Evolutionary conservation across 2,113 vertebrate species (phyloP).

Genomic region (Melanerpes aurifrons): DNA sequence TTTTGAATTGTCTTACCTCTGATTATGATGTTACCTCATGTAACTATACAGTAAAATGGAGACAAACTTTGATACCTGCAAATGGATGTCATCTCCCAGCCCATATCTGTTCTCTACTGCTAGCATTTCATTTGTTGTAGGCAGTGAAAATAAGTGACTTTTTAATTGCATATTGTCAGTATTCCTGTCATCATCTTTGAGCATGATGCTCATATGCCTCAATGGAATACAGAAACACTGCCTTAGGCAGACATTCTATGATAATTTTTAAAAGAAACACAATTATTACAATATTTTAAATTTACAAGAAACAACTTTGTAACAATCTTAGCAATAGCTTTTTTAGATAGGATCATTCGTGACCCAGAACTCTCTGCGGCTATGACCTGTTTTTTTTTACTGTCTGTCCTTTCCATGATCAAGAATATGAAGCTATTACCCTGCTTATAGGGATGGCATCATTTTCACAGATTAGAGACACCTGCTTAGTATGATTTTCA

Average conservation of each 20-base stretch:
- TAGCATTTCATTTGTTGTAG: neutral
- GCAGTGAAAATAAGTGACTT: neutral
- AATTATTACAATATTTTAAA: neutral
- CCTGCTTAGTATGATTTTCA: neutral
- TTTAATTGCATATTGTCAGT: neutral
- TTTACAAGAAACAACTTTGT: neutral
- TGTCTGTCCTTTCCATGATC: conserved; percentile 3
- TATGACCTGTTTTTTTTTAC: neutral
- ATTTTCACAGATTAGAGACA: conserved; percentile 30
- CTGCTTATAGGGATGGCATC: neutral
- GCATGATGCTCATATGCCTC: neutral
- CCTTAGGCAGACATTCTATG: neutral
- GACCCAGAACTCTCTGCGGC: neutral
- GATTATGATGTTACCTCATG: neutral
- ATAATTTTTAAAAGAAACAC: neutral
- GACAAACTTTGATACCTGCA: neutral
- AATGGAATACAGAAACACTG: neutral
- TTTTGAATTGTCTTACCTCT: neutral
- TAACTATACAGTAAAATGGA: neutral
- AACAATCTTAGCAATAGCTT: neutral
- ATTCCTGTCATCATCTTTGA: neutral
- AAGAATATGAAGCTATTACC: conserved; percentile 7
- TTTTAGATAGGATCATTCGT: neutral
- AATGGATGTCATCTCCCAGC: neutral
- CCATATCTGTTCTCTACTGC: neutral